These are phyloP conservation scores for Ectobius pallidus DNA, from an alignment of 2,888 invertebrate species.

Conservation along the genomic window DNA sequence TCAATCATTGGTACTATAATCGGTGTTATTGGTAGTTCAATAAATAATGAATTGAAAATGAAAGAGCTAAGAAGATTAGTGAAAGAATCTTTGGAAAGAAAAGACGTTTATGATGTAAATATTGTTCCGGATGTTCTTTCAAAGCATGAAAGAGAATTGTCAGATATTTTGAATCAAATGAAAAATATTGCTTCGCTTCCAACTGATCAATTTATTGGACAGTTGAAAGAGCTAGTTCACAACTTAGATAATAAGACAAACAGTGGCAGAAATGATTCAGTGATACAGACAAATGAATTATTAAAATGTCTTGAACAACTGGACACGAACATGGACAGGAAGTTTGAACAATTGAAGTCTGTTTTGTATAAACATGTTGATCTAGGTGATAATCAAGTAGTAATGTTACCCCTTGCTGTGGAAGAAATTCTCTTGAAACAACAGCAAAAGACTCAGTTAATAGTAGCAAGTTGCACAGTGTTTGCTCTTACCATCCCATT, in stretches of 20 bases:
- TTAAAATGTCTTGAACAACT: not conserved
- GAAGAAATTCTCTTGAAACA: not conserved
- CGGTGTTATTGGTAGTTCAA: slow-evolving; percentile 69
- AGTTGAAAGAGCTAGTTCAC: not conserved
- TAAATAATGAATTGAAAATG: slow-evolving; percentile 70
- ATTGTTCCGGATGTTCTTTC: slow-evolving; percentile 29
- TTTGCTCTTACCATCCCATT: not conserved
- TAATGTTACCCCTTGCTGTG: not conserved
- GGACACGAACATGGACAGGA: not conserved
- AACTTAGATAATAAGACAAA: not conserved
- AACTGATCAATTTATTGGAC: not conserved
- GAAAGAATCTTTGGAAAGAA: slow-evolving; percentile 54
- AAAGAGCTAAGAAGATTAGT: slow-evolving; percentile 67
- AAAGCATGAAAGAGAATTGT: slow-evolving; percentile 35
- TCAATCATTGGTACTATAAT: slow-evolving; percentile 69
- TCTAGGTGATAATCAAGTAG: not conserved
- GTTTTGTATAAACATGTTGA: not conserved
- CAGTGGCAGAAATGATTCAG: not conserved
- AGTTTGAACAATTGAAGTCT: not conserved
- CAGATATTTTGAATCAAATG: slow-evolving; percentile 35
- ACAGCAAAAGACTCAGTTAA: not conserved
- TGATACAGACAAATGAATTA: not conserved
- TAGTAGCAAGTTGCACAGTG: not conserved
- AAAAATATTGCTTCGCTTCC: slow-evolving; percentile 6
- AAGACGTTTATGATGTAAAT: not conserved